Base-by-base conservation (phyloP, 2,113 vertebrate species). In the Megalops atlanticus region DNA sequence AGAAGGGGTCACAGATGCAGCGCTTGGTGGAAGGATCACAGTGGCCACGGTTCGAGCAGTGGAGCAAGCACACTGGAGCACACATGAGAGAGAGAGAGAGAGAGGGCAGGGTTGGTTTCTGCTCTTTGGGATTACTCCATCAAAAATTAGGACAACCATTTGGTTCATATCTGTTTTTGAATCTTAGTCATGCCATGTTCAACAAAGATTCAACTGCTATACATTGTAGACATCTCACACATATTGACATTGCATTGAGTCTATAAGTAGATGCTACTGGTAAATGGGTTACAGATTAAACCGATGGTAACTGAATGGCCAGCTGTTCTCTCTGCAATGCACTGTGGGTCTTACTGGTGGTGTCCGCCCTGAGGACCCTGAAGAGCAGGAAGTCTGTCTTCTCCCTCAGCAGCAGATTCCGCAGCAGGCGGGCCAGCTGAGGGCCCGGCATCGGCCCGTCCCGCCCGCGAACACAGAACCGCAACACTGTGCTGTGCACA, bases 21-120 rank as follows among this genome's bases (percentile, higher is more conserved):
- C 92, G 92, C 84, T 96, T 97, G 16, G 94, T 96, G 89, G 97
- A 89, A 27, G 96, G 96, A 78, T 98, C 95, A 78, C 97, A 98
- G 83, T 94, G 95, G 1, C 97, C 96, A 0, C 93, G 95, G 27
- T 94, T 95, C 33, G 97, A 98, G 76, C 96, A 97, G 80, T 84
- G 91, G 41, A 98, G 92, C 87, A 96, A 87, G 83, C 97, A 98
- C 82, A 93, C 96, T 98, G 86, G 45, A 72, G 83, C 52, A 85
- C 77, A 84, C 12, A 71, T 8, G 31, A 15, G 3, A n/a, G 2
- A 75, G 54, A 58, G 52, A 3, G 47, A 1, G 2, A 81, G 49
- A 21, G 18, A 21, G 49, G 49, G 49, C 16, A n/a, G n/a, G n/a
- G 18, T n/a, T n/a, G 18, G 24, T 3, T 54, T 54, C 49, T 2